Evolutionary conservation across 1,140 invertebrate genomes (phyloP), one percentile per base, ranked within the genome.

Genomic region (Centruroides sculpturatus): DNA sequence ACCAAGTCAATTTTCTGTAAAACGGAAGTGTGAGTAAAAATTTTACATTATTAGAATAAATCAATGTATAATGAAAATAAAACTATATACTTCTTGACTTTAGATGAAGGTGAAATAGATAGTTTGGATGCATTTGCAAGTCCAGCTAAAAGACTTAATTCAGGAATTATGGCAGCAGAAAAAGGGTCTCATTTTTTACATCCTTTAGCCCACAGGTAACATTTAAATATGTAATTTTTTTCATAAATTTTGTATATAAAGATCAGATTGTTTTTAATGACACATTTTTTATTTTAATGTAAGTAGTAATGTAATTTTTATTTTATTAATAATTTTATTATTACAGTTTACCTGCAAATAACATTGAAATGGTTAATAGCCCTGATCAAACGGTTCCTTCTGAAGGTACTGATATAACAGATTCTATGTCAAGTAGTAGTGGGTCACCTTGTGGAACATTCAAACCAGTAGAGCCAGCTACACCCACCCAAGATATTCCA

Each of bases 1-100:
- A 35, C 83, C 85, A 9, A 85, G 84, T 49, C 79, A 81, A 47
- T 74, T 87, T 64, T 78, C 83, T 7, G 79, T 86, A 34, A 92
- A 91, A 74, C 76, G 88, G 61, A 87, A 89, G 74, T 84, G 85
- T 67, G 87, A 87, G 66, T 70, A 41, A 41, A 41, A 41, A 41
- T 41, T 41, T 41, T 6, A 23, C 5, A 6, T 41, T 41, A 36
- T 57, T 41, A 8, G 5, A 41, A 8, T 8, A 41, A 41, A 41
- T 41, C 5, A 41, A 8, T 3, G 8, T 41, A 41, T 41, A 41
- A 23, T 41, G 5, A 41, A n/a, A 41, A 41, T 41, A 41, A 41
- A 41, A 23, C 23, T 23, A 23, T 41, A 6, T 41, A 41, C 41
- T 41, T 41, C 23, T 41, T 41, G 8, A 41, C 8, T 41, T 41